A percentile compares a stretch with the other conserved stretches of the same genome.
These are phyloP conservation scores for Eurosta solidaginis DNA, from an alignment of 1,140 invertebrate species.

Conservation along the genomic window DNA sequence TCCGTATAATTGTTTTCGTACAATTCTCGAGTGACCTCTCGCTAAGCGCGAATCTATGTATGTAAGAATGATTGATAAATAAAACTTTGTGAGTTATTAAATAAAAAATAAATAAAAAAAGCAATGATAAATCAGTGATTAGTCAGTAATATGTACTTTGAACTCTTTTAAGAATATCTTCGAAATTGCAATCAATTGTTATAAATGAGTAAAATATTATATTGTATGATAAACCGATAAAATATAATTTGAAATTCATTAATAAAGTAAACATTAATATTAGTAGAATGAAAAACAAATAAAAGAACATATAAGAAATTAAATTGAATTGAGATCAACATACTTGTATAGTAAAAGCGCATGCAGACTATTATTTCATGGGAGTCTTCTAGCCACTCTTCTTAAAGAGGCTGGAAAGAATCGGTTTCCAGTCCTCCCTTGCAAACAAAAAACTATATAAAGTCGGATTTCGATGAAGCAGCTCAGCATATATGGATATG, in stretches of 20 bases:
- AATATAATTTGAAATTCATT: not conserved
- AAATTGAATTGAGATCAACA: not conserved
- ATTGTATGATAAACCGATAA: not conserved
- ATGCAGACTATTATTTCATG: not conserved
- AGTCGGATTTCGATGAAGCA: too few species aligned
- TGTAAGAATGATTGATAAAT: not conserved
- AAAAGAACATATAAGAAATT: not conserved
- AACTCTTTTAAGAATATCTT: slow-evolving; percentile 15
- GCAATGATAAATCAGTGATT: not conserved
- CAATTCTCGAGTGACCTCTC: slow-evolving; percentile 24
- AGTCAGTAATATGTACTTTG: not conserved
- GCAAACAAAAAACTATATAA: too few species aligned
- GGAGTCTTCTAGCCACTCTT: too few species aligned
- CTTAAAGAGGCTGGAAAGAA: too few species aligned
- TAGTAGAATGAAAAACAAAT: not conserved
- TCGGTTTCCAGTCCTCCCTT: too few species aligned
- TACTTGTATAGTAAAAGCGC: not conserved
- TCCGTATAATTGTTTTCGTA: slow-evolving; percentile 25
- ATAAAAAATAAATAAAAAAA: not conserved
- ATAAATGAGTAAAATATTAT: not conserved
- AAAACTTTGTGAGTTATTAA: not conserved
- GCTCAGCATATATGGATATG: too few species aligned
- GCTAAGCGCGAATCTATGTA: slow-evolving; percentile 6
- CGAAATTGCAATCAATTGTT: not conserved
- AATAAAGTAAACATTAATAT: not conserved